Percentiles rank a stretch among this genome's conserved stretches.
These are phyloP conservation scores for Spondyliosoma cantharus DNA, from an alignment of 2,797 vertebrate genomes.

Conservation along the genomic window DNA sequence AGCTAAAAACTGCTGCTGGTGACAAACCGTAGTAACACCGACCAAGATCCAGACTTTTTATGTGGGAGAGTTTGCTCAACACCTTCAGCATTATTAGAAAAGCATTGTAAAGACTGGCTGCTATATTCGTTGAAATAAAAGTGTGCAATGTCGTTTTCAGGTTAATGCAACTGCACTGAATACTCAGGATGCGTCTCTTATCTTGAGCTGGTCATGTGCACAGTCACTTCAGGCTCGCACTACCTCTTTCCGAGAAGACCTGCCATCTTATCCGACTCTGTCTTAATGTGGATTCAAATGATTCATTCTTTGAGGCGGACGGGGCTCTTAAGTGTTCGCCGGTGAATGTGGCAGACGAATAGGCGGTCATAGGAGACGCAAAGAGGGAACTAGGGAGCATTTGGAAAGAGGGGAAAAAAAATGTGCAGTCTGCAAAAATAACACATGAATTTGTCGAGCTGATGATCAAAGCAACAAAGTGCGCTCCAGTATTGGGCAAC, in stretches of 20 bases:
- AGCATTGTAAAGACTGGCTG: not conserved
- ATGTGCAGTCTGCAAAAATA: not conserved
- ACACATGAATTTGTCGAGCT: too few species aligned
- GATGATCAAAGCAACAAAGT: not conserved
- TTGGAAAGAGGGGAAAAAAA: not conserved
- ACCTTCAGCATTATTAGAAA: slow-evolving; percentile 9
- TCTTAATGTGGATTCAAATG: not conserved
- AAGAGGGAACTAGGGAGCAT: not conserved
- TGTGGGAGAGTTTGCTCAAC: slow-evolving; percentile 10
- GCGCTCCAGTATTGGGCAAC: not conserved
- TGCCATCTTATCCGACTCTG: not conserved
- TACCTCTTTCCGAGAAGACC: not conserved
- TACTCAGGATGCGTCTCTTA: not conserved
- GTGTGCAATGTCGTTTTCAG: not conserved
- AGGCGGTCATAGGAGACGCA: not conserved
- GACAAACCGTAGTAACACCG: slow-evolving; percentile 20
- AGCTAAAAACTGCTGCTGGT: slow-evolving; percentile 23
- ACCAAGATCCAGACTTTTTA: slow-evolving; percentile 9
- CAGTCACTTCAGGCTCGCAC: not conserved
- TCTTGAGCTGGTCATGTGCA: not conserved
- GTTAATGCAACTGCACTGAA: not conserved
- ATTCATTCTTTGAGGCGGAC: not conserved
- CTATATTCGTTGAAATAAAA: slow-evolving; percentile 5
- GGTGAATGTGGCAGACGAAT: not conserved
- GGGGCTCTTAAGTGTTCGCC: not conserved